Base-by-base conservation (phyloP, 2,888 invertebrate genomes). In the Prosopocoilus inquinatus region DNA sequence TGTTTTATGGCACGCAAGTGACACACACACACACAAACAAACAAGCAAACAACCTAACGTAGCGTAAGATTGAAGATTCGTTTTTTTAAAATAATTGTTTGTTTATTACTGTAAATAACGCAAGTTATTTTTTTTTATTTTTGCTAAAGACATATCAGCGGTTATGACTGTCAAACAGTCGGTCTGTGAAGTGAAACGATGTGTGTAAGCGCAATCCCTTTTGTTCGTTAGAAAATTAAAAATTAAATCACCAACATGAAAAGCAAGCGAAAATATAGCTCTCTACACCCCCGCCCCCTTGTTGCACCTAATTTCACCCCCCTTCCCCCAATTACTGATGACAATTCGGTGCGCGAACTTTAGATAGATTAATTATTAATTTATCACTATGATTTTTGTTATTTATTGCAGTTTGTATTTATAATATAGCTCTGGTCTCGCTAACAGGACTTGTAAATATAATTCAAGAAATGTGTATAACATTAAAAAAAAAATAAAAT, bases 361-460 rank as follows among this genome's bases (percentile, higher is more conserved):
- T 69, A 68, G 67, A 60, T 70, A 72, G 69, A 62, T 69, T 67
- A 64, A 68, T 68, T 71, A 62, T 69, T 67, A 64, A 68, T 68
- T 71, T 69, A 69, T 67, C 62, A 60, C 66, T 64, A 66, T 66
- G 63, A 68, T 71, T 28, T 16, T 71, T 72, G 72, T 73, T 75
- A 74, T 74, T 74, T 74, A 73, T 74, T 75, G 67, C 66, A 69
- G 68, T 72, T 73, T 72, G 70, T 74, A 72, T 74, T 73, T 73
- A 69, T 73, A 28, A 69, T 73, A 28, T 28, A 70, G 67, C 69
- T n/a, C n/a, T 74, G 75, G 73, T 75, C 72, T 75, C 72, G 73
- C 73, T 75, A 73, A 74, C 74, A 74, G 72, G 71, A 74, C 69
- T 74, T 70, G 76, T 77, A 76, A 70, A 76, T 75, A 75, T 69